Conservation (phyloP, 2,797 vertebrate genomes). For the Takifugu rubripes region DNA sequence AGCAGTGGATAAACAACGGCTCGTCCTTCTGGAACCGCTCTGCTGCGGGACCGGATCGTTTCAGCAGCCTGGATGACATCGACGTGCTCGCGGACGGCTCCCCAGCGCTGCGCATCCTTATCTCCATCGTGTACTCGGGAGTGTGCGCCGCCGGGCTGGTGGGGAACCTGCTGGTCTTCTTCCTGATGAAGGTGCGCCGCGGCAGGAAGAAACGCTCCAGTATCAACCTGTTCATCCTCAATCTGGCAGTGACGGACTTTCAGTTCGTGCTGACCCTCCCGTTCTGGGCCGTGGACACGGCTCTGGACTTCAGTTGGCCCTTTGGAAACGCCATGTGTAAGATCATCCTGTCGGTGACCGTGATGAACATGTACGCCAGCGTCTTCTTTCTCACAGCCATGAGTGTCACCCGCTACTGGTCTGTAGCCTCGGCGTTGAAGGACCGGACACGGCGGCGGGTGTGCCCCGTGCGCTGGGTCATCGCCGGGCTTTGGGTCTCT, state of each 20-base stretch:
- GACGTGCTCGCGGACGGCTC: conserved; percentile 57
- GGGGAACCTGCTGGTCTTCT: conserved; percentile 74
- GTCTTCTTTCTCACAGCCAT: conserved; percentile 77
- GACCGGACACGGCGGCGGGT: conserved; percentile 42
- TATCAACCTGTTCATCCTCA: conserved; percentile 74
- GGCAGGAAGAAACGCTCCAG: conserved; percentile 59
- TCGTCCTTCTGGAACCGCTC: conserved; percentile 44
- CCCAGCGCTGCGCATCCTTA: conserved; percentile 50
- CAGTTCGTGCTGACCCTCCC: conserved; percentile 75
- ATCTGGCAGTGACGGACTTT: conserved; percentile 74
- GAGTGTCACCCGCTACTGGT: conserved; percentile 75
- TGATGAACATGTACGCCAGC: conserved; percentile 77
- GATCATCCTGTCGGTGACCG: conserved; percentile 67
- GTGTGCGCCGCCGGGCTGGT: conserved; percentile 68
- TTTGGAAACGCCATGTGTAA: conserved; percentile 76
- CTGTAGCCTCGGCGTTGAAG: conserved; percentile 71
- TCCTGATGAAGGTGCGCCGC: conserved; percentile 65
- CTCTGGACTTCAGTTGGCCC: conserved; percentile 77
- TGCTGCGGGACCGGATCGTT: not conserved
- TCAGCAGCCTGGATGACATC: conserved; percentile 51
- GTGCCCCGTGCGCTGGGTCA: conserved; percentile 68
- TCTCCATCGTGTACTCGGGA: conserved; percentile 66
- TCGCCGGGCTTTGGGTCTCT: conserved; percentile 66
- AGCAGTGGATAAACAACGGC: conserved; percentile 36
- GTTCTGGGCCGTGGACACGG: conserved; percentile 76